Evolutionary conservation across 2,113 vertebrate species (phyloP).

Genomic region (Clarias batrachus): DNA sequence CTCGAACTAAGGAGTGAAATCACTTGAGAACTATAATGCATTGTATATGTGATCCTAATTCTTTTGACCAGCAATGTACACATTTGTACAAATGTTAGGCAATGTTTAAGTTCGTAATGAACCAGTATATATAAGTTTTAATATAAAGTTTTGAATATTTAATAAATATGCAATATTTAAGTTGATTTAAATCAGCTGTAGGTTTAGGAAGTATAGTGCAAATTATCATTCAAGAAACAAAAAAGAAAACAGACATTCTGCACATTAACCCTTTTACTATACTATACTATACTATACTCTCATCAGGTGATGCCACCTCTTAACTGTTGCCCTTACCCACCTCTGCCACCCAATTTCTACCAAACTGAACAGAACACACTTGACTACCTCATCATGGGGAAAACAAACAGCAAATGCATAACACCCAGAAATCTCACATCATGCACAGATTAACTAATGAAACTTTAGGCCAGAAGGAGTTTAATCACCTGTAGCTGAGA

Average conservation of each 20-base stretch:
- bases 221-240: not conserved
- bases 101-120: too few species aligned
- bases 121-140: too few species aligned
- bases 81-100: too few species aligned
- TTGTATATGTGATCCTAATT: too few species aligned
- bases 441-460: not conserved
- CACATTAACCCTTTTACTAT: not conserved
- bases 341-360: not conserved
- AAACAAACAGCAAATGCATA: not conserved
- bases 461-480: not conserved
- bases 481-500: slow-evolving; percentile 11
- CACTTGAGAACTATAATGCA: too few species aligned
- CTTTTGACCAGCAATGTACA: too few species aligned
- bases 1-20: too few species aligned
- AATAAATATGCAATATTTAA: not conserved
- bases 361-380: not conserved
- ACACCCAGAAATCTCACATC: not conserved
- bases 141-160: too few species aligned
- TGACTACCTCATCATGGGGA: not conserved
- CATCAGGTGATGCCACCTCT: not conserved
- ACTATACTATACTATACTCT: not conserved
- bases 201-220: not conserved
- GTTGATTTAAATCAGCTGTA: not conserved
- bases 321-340: not conserved
- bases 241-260: not conserved